phyloP scores from a whole-genome alignment of 2,797 vertebrate genomes.

The Trichosurus vulpecula region DNA sequence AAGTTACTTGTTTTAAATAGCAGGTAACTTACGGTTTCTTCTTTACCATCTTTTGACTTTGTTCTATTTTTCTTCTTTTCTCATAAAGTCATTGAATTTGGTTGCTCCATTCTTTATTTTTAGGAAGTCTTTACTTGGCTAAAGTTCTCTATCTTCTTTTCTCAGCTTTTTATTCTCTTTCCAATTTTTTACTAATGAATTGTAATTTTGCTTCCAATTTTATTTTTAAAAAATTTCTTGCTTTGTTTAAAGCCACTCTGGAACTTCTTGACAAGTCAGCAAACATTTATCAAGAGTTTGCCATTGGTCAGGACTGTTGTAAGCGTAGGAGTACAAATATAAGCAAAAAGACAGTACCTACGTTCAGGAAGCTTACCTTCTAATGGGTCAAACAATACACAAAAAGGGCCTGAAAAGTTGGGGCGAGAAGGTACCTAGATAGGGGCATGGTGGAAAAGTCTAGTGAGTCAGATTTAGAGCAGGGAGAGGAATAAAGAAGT shows the following conservation, averaged over 20 bases:
- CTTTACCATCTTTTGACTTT: not conserved
- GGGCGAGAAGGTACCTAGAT: no score
- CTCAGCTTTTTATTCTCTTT: not conserved
- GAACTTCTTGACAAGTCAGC: not conserved
- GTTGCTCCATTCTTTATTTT: not conserved
- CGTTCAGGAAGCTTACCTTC: no score
- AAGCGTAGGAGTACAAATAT: no score
- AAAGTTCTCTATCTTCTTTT: not conserved
- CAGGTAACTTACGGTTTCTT: not conserved
- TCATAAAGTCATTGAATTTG: not conserved
- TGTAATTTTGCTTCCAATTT: not conserved
- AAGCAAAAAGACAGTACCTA: no score
- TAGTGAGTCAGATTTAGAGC: no score
- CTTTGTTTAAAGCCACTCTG: not conserved
- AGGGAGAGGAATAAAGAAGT: no score
- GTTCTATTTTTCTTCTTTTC: not conserved
- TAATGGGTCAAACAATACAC: no score
- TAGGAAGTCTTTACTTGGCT: not conserved
- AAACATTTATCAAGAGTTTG: no score
- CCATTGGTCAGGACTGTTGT: no score
- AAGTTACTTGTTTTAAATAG: not conserved
- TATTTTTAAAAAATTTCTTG: not conserved
- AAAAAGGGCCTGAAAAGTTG: no score
- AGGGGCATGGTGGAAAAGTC: no score
- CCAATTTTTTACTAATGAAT: not conserved